Evolutionary conservation across 2,888 invertebrate genomes (phyloP), one percentile per base, ranked within the genome.

Genomic region (Dyspetes luteomarginatus): DNA sequence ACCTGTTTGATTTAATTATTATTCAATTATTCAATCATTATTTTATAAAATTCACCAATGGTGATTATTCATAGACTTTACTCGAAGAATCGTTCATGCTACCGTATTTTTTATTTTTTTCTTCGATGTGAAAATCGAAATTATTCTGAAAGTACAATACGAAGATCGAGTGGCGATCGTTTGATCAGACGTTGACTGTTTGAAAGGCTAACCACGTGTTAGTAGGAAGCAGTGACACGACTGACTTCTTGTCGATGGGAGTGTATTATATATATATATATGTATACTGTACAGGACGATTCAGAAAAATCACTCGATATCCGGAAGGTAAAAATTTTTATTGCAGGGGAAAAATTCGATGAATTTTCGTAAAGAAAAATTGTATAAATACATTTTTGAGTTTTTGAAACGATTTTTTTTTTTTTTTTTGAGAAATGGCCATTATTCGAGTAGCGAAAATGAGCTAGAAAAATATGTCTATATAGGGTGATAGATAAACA

Each of bases 161-260:
- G 17, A n/a, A 43, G 15, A 43, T 7, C 56, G 17, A 15, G 56
- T 43, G 58, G 9, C 7, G 24, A 64, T 1, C 45, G 28, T 15
- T 15, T 48, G 24, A 17, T 62, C 43, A 64, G 28, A 73, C 65
- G 65, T 65, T 30, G 30, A 65, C 55, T 65, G 58, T 60, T 81
- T 72, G 72, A 72, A 72, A 81, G 72, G 36, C 80, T 12, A 56
- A 76, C 68, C 80, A 81, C 80, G 80, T 73, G 80, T 72, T 62
- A n/a, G 19, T 48, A 56, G 26, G 41, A 76, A 55, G 58, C 72
- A 56, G 41, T 64, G 76, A 72, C 75, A 67, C 56, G 67, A 45
- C 62, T 19, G 24, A 45, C 58, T 52, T 69, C 58, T 52, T 56
- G 36, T 26, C 52, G 45, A 45, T 41, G 62, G 41, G 78, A 78